Conservation (phyloP, 2,113 vertebrate genomes). For the Gallinago media region DNA sequence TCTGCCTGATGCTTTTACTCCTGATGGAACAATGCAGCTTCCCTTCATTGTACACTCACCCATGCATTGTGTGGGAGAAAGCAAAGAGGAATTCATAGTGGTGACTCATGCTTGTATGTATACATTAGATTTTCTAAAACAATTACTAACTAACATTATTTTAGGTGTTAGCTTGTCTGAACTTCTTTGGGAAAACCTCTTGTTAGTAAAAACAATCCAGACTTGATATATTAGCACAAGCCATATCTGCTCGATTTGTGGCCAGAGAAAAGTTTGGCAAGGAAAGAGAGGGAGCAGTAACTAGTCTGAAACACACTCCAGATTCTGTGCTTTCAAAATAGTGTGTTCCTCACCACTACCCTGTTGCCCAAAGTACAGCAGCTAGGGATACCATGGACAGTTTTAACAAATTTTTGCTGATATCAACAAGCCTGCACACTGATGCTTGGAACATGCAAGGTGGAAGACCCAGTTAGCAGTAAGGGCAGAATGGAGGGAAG, state of each 20-base stretch:
- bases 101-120: neutral
- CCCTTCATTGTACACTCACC: neutral
- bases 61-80: neutral
- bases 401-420: neutral
- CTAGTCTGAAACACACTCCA: neutral
- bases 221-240: neutral
- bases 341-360: neutral
- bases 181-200: neutral
- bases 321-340: neutral
- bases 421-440: neutral
- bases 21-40: neutral
- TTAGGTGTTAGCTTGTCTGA: neutral
- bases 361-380: neutral
- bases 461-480: neutral
- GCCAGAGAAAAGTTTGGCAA: neutral
- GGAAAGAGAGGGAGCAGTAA: neutral
- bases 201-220: neutral
- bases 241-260: rapidly evolving
- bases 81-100: neutral
- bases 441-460: neutral
- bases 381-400: neutral
- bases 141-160: neutral
- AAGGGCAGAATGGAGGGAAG: neutral
- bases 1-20: neutral
- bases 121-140: neutral